Base-by-base conservation (phyloP, 2,113 vertebrate genomes). In the Panthera tigris region DNA sequence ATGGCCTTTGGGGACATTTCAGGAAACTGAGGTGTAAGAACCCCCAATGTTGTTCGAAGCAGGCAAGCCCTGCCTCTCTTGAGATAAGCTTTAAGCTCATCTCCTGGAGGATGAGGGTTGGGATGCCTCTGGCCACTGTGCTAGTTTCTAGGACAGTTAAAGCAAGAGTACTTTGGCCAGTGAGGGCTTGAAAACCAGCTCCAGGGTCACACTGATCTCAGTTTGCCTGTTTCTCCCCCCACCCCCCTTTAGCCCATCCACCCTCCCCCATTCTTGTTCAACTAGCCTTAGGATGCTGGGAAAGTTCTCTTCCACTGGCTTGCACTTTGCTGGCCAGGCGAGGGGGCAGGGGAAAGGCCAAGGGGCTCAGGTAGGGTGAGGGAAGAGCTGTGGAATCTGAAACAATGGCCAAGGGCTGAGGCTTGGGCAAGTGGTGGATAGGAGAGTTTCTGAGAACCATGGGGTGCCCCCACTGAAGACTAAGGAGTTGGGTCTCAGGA, bases 91-190 rank as follows among this genome's bases (percentile, higher is more conserved):
- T 71, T 85, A 36, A 36, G 23, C 23, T 74, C 87, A 21, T 61
- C 36, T 65, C 21, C 25, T 89, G 66, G 57, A 95, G 25, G 31
- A 31, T 39, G 16, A 84, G 76, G 36, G 33, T 41, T 91, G 29
- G 66, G 48, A 66, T 57, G 33, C 8, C 95, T 33, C 15, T 15
- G 1, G 14, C 25, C 7, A 9, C 7, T 33, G 3, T 65, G 57
- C 78, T 73, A n/a, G 18, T 41, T 89, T 95, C 45, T 87, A 41
- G 73, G 63, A 80, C 74, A 31, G 18, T 87, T 81, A 97, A 84
- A 73, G 61, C 68, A 27, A 73, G 80, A 95, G 31, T 33, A 50
- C 41, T 91, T 78, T 61, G 74, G 29, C 31, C 29, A 36, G 8
- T 76, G 57, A 82, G 12, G n/a, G 27, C 52, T 73, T 52, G 19